Base-by-base conservation (phyloP, 2,797 vertebrate species). In the Simalia tracyae region DNA sequence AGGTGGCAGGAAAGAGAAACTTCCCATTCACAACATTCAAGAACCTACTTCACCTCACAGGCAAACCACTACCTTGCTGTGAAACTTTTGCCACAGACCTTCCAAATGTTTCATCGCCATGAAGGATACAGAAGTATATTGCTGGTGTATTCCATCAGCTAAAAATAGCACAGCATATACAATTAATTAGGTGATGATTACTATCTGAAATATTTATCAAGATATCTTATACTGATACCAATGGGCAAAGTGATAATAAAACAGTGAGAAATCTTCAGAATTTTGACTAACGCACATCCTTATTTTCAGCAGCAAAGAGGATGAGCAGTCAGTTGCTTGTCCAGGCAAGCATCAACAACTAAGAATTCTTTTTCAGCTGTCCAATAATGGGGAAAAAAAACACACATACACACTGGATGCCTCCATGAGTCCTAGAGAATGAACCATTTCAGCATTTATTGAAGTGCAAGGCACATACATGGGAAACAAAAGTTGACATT, bases 401-500 rank as follows among this genome's bases (percentile, higher is more conserved):
- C n/a, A 60, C 42, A 81, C 9, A 88, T 56, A 92, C 61, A 93
- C 56, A 6, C 56, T 93, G 54, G 59, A 31, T 14, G 94, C 31
- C 66, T 85, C 36, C 84, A 22, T 26, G 42, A 42, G 84, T 86
- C 0, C 0, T 66, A 31, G n/a, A 92, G 81, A 57, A 72, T 92
- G 56, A 22, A 11, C 11, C 87, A 60, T 87, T 93, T 57, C 89
- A 86, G 17, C 5, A n/a, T 59, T 87, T 26, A 42, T 76, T 90
- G 87, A 94, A 93, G 94, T 94, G 92, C 90, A 95, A 93, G 87
- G 87, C 89, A 31, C 88, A 66, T 89, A 68, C 91, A 95, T 91
- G 92, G 94, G 89, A 89, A 42, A 95, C 93, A 96, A 96, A 95
- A 94, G 85, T 89, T 81, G 57, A 93, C 2, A 57, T 88, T 93